Evolutionary conservation across 2,888 invertebrate genomes (phyloP).

Genomic region (Cerastoderma edule): DNA sequence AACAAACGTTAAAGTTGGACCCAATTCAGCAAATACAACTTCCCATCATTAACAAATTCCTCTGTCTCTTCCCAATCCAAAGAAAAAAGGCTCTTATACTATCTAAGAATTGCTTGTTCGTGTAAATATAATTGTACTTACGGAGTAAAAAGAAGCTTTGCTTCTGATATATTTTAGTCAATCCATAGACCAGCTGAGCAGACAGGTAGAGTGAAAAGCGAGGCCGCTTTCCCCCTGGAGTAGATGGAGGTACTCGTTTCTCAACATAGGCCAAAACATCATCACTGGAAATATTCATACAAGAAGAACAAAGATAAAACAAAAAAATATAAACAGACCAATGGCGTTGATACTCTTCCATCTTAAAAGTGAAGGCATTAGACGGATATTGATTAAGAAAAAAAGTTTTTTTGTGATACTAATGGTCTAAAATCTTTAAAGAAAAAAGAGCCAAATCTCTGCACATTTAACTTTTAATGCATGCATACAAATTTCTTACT

Average conservation of each 20-base stretch:
- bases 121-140: slow-evolving; percentile 54
- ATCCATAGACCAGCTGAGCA: slow-evolving; percentile 74
- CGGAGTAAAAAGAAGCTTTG: slow-evolving; percentile 68
- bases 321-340: neutral
- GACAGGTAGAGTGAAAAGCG: slow-evolving; percentile 75
- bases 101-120: too few species aligned
- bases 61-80: too few species aligned
- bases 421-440: neutral
- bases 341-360: neutral
- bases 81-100: too few species aligned
- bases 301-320: neutral
- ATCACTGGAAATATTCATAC: slow-evolving; percentile 54
- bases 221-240: slow-evolving; percentile 49
- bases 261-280: slow-evolving; percentile 68
- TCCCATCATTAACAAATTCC: too few species aligned
- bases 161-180: slow-evolving; percentile 63
- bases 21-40: too few species aligned
- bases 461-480: neutral
- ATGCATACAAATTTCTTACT: neutral
- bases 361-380: neutral
- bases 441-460: neutral
- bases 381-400: neutral
- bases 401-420: neutral
- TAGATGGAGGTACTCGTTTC: slow-evolving; percentile 39
- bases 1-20: too few species aligned